phyloP scores from a whole-genome alignment of 2,797 vertebrate genomes.

The Buceros bicornis region DNA sequence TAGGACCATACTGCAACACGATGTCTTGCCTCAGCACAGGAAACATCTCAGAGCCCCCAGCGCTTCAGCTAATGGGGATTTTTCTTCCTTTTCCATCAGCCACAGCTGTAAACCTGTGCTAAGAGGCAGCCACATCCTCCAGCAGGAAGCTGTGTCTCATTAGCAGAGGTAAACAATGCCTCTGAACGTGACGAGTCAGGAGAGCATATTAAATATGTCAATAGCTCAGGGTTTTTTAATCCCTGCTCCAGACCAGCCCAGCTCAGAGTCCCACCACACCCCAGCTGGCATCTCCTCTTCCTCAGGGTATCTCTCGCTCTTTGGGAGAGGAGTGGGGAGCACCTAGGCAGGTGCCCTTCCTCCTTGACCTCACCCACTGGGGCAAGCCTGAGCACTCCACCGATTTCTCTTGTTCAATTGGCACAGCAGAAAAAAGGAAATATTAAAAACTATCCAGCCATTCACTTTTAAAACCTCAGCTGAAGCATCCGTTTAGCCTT shows the following conservation, averaged over 20 bases:
- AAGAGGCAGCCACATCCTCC: conserved; percentile 42
- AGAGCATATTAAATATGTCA: conserved; percentile 43
- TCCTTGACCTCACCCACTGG: neutral
- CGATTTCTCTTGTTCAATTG: neutral
- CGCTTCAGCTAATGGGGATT: neutral
- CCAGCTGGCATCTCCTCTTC: neutral
- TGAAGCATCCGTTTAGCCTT: accelerated
- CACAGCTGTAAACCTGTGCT: neutral
- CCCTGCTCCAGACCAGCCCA: neutral
- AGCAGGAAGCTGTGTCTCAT: conserved; percentile 62
- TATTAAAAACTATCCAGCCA: neutral
- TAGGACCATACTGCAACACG: conserved; percentile 26
- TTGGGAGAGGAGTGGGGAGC: neutral
- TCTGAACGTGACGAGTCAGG: conserved; percentile 51
- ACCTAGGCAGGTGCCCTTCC: neutral
- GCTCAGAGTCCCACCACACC: neutral
- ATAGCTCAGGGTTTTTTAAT: neutral
- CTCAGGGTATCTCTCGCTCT: neutral
- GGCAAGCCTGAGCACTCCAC: neutral
- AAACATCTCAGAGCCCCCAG: neutral
- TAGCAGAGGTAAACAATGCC: conserved; percentile 53
- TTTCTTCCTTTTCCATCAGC: conserved; percentile 7
- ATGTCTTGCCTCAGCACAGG: conserved; percentile 17
- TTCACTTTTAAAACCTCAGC: neutral
- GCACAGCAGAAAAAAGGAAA: neutral